Conservation (phyloP, 2,797 vertebrate genomes). For the Anguilla marmorata region DNA sequence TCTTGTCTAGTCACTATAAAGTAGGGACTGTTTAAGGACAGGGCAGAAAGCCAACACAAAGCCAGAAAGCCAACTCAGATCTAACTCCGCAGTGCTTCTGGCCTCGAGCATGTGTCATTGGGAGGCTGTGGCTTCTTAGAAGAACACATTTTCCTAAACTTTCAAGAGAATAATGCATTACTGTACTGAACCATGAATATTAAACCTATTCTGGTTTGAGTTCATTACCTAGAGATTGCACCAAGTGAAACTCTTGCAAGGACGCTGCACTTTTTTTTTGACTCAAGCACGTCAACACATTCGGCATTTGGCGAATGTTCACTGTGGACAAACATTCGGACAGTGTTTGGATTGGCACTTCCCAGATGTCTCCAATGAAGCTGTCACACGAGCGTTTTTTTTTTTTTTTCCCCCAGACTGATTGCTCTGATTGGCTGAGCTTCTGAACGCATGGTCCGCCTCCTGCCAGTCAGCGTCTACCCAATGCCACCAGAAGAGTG, state of each 20-base stretch:
- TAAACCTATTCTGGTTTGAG: constrained; percentile 50
- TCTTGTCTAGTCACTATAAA: constrained; percentile 66
- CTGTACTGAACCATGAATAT: constrained; percentile 56
- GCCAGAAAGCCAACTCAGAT: neutral
- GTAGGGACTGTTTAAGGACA: constrained; percentile 54
- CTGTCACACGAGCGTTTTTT: neutral
- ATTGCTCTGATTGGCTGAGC: neutral
- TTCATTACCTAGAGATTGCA: constrained; percentile 24
- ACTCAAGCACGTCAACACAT: neutral
- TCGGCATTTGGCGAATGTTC: neutral
- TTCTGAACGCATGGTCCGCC: neutral
- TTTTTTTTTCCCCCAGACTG: neutral
- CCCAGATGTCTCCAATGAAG: constrained; percentile 3
- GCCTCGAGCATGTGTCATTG: constrained; percentile 57
- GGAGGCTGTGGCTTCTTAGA: constrained; percentile 46
- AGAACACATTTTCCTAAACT: constrained; percentile 48
- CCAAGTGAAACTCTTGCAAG: neutral
- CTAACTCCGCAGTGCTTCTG: constrained; percentile 37
- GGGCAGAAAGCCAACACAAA: neutral
- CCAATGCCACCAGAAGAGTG: neutral
- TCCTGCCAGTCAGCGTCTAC: neutral
- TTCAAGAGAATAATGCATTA: constrained; percentile 71
- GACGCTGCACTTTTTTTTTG: neutral
- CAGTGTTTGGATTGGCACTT: neutral
- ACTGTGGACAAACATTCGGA: neutral